Evolutionary conservation across 2,888 invertebrate species (phyloP), one percentile per base, ranked within the genome.

Genomic region (Heteropelma amictum): DNA sequence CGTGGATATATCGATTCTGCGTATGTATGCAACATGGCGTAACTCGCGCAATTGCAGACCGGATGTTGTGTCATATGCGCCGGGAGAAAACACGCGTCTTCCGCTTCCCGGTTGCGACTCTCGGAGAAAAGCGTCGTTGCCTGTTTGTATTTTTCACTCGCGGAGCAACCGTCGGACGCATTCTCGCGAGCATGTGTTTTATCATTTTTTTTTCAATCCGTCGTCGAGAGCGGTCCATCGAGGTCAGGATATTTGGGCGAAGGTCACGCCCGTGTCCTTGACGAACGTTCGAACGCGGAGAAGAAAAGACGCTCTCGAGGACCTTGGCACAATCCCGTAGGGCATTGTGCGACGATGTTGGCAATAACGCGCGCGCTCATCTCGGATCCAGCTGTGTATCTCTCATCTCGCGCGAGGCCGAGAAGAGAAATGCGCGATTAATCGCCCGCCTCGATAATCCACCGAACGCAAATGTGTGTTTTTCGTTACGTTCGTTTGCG

Each of bases 21-120:
- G n/a, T n/a, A n/a, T 61, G 47, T 51, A 45, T 30, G 23, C 17
- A 8, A 42, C 26, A 23, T 53, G 64, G 47, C 14, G 23, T 61
- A n/a, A n/a, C 61, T 61, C 42, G 35, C 58, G 64, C 58, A 51
- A 35, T 51, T 26, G 51, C 47, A 51, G 51, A 77, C 78, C 83
- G 82, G 83, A 85, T 72, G 71, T 86, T 86, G 81, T 77, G 75
- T 83, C 83, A 82, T 63, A 72, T 73, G 12, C 38, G 12, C 38
- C 63, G 70, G 65, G 84, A 81, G 85, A 85, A 85, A 85, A 84
- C 82, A 70, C 56, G 33, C 30, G 54, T 60, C 79, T 80, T 81
- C 82, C 79, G 79, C 79, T 83, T 82, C 80, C 80, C 80, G 80
- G 78, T 82, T 82, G n/a, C n/a, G n/a, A n/a, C n/a, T n/a, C n/a